phyloP scores from a whole-genome alignment of 2,113 vertebrate genomes.

The Orcinus orca region DNA sequence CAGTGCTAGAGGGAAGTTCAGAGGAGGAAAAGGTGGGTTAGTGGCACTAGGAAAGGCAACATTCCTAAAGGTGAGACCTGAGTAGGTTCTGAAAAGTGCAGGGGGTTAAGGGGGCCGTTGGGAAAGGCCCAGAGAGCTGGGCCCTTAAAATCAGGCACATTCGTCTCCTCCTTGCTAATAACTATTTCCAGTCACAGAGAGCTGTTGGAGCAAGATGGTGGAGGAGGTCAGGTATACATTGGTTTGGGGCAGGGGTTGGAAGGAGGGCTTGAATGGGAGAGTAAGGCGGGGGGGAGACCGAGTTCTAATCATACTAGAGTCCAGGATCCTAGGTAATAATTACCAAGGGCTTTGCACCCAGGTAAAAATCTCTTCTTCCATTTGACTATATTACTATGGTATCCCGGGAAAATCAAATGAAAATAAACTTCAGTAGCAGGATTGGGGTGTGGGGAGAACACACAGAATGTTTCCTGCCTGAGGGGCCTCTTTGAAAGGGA shows the following conservation, averaged over 20 bases:
- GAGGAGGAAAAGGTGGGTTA: background rate
- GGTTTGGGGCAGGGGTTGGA: background rate
- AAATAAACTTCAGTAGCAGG: background rate
- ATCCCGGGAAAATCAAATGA: background rate
- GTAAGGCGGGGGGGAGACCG: background rate
- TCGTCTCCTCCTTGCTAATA: background rate
- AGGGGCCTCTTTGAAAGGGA: background rate
- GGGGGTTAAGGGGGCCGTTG: background rate
- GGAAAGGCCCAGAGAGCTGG: too few relatives aligned
- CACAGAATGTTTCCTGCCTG: background rate
- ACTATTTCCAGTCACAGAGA: background rate
- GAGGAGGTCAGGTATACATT: background rate
- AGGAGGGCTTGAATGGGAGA: background rate
- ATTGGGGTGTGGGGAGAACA: background rate
- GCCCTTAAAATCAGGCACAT: background rate
- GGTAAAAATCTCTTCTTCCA: background rate
- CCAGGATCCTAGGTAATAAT: background rate
- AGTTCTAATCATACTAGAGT: background rate
- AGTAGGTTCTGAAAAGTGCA: background rate
- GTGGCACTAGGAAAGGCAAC: background rate
- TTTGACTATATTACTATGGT: background rate
- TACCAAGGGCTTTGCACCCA: background rate
- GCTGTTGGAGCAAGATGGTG: background rate
- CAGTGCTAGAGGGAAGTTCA: background rate
- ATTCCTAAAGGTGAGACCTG: background rate